Evolutionary conservation across 2,113 vertebrate species (phyloP), one percentile per base, ranked within the genome.

Genomic region (Cyprinodon tularosa): DNA sequence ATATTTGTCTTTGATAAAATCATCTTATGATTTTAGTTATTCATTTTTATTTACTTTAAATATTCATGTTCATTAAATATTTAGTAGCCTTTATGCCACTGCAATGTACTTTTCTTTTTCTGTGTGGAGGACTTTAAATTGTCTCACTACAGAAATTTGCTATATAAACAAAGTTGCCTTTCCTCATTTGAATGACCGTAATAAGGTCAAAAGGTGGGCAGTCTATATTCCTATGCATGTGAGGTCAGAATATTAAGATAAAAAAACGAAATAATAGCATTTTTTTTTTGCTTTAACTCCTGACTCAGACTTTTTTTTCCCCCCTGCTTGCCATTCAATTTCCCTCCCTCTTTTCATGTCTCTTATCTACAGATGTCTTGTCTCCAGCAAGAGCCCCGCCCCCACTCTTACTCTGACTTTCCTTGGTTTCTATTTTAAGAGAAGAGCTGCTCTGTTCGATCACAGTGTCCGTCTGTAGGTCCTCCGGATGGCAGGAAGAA

Each of bases 301-400:
- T 75, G 69, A 78, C 61, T 67, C 12, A 0, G 36, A 57, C 40
- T 59, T 4, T 57, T 66, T 74, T 29, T 29, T 29, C 29, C 29
- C 29, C 29, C 29, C 62, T 72, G 29, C 42, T 73, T 66, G 4
- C 44, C 22, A 22, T 38, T 76, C 66, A 22, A 29, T 77, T 74
- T 70, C 66, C 61, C 69, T 68, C 62, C 44, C 44, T 76, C 76
- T 48, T 67, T 65, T 44, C 62, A 69, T 38, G 70, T 77, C 74
- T 88, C 71, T 88, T 86, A 84, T 88, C 88, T 81, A 72, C 78
- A 76, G 78, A 75, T 71, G 75, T 80, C 86, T 81, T 15, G 53
- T 68, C 72, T 83, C 69, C 66, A 8, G 36, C 0, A 11, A 38
- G 61, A 66, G 48, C 40, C 66, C 66, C 17, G 48, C 40, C 66